A percentile compares a stretch with the other conserved stretches of the same genome.
These are phyloP conservation scores for Aleadryas rufinucha DNA, from an alignment of 2,113 vertebrate genomes.

Conservation along the genomic window DNA sequence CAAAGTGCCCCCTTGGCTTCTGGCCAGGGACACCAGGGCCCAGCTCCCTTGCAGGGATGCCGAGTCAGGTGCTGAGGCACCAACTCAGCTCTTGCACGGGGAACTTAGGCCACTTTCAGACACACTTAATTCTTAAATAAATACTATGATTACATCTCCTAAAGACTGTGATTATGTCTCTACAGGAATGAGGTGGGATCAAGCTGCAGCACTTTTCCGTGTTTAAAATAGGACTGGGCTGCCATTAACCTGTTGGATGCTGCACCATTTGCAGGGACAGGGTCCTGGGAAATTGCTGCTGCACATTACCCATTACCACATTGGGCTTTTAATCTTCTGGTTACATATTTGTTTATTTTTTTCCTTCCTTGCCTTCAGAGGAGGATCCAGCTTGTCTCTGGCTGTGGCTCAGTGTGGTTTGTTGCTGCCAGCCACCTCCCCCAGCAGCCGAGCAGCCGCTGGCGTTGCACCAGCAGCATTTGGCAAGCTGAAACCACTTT, in stretches of 20 bases:
- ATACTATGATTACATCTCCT: background rate
- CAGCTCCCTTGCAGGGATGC: accelerated
- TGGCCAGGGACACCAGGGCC: accelerated
- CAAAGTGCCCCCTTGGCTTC: background rate
- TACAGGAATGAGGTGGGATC: background rate
- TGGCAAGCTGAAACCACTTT: background rate
- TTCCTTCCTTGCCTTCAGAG: background rate
- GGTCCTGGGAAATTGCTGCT: background rate
- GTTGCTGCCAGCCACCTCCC: background rate
- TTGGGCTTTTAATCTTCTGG: background rate
- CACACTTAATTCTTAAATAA: constrained; percentile 27
- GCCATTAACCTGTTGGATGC: background rate
- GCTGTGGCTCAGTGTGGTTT: background rate
- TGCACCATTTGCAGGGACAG: background rate
- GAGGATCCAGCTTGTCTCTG: accelerated
- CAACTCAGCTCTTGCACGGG: background rate
- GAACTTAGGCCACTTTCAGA: constrained; percentile 15
- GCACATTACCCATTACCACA: accelerated
- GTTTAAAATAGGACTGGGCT: background rate
- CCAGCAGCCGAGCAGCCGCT: background rate
- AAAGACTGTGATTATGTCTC: constrained; percentile 14
- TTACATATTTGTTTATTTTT: background rate
- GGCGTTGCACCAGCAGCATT: background rate
- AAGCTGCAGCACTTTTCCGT: background rate
- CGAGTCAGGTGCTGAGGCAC: background rate